A percentile compares a stretch with the other conserved stretches of the same genome.
Evolutionary conservation across 2,888 invertebrate species (phyloP).

Genomic region (Argyra leucocephala): DNA sequence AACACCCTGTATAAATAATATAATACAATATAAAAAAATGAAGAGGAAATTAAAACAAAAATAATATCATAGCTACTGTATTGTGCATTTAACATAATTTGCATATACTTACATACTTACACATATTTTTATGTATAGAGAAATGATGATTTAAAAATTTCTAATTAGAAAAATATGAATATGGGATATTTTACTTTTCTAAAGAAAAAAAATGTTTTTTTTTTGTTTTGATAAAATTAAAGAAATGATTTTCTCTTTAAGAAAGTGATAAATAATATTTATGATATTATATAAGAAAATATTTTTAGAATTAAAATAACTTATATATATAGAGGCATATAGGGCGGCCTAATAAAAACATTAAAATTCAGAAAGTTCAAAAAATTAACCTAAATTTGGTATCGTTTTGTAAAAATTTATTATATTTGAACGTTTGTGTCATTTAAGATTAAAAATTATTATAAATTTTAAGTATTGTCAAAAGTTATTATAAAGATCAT

Average conservation of each 20-base stretch:
- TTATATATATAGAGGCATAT: background rate
- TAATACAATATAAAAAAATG: too few relatives aligned
- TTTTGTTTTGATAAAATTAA: background rate
- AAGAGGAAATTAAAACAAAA: too few relatives aligned
- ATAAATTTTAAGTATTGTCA: background rate
- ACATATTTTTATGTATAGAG: background rate
- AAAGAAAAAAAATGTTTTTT: too few relatives aligned
- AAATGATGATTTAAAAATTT: background rate
- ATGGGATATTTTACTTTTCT: too few relatives aligned
- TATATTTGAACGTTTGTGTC: background rate
- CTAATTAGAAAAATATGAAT: background rate
- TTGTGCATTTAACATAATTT: background rate
- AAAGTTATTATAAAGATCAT: too few relatives aligned
- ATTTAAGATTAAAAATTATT: background rate
- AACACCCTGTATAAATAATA: too few relatives aligned
- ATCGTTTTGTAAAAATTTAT: background rate
- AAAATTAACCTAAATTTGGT: background rate
- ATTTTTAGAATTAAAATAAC: too few relatives aligned
- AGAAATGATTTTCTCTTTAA: too few relatives aligned
- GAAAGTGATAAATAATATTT: too few relatives aligned
- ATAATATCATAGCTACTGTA: background rate
- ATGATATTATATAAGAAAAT: background rate
- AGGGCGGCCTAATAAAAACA: background rate
- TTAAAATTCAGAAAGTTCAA: constrained; percentile 2
- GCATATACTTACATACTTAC: background rate